Evolutionary conservation across 2,797 vertebrate species (phyloP).

Genomic region (Denticeps clupeoides): DNA sequence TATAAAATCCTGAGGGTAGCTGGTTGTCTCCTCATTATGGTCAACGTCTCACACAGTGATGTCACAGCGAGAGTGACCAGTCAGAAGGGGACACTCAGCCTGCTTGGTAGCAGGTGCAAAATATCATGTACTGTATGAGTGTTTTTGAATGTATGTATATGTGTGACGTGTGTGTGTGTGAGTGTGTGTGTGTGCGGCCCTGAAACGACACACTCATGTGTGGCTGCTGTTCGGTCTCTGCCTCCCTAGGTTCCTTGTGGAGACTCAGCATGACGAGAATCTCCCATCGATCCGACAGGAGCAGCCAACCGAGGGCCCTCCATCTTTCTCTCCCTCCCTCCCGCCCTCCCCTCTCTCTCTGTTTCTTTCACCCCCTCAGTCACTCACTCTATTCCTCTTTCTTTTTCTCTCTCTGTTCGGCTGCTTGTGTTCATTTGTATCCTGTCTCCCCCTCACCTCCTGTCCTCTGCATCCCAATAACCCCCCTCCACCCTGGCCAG

Average conservation of each 20-base stretch:
- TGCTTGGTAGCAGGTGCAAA: too few species aligned
- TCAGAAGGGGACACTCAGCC: too few species aligned
- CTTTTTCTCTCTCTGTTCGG: neutral
- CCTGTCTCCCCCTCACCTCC: neutral
- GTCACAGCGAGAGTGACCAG: too few species aligned
- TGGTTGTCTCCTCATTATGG: too few species aligned
- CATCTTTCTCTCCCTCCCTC: neutral
- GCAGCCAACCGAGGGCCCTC: constrained; percentile 17
- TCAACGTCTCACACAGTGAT: too few species aligned
- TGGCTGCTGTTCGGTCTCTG: constrained; percentile 5
- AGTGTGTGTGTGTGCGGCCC: constrained; percentile 9
- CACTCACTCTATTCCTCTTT: neutral
- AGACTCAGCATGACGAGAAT: constrained; percentile 27
- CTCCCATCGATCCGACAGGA: constrained; percentile 24
- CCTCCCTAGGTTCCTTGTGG: constrained; percentile 27
- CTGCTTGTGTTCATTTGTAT: neutral
- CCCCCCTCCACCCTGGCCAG: neutral
- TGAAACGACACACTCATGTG: constrained; percentile 12
- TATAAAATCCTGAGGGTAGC: too few species aligned
- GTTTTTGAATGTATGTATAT: too few species aligned
- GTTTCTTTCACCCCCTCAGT: neutral
- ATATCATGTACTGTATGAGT: too few species aligned
- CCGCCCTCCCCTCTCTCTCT: neutral
- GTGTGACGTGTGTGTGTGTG: constrained; percentile 4
- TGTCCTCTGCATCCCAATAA: constrained; percentile 2